Evolutionary conservation across 2,113 vertebrate species (phyloP).

Genomic region (Centrocercus urophasianus): DNA sequence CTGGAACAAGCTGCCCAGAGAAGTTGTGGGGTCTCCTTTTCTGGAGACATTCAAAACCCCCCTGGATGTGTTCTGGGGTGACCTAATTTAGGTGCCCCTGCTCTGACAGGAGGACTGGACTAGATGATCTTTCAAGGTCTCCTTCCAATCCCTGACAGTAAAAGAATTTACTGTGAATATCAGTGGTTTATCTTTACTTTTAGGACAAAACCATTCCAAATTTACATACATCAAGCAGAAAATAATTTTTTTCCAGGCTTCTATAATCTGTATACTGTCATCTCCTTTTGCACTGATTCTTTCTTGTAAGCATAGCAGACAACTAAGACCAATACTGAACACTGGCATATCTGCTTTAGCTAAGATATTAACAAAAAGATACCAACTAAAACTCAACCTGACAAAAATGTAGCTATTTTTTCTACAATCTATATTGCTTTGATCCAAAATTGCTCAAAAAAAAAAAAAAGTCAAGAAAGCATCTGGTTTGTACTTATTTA

Average conservation of each 20-base stretch:
- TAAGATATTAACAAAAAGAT: accelerated
- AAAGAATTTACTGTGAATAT: neutral
- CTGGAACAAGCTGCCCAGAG: too few species aligned
- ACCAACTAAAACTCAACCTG: neutral
- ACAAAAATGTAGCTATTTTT: neutral
- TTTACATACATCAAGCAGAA: neutral
- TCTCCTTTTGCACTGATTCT: neutral
- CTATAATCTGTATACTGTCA: neutral
- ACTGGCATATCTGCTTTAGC: neutral
- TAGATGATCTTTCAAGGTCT: too few species aligned
- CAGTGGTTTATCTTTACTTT: neutral
- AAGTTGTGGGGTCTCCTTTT: too few species aligned
- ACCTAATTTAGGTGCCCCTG: too few species aligned
- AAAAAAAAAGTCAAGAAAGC: neutral
- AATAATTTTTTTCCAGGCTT: neutral
- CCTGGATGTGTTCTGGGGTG: too few species aligned
- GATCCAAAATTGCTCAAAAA: neutral
- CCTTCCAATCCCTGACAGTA: neutral
- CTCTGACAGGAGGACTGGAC: too few species aligned
- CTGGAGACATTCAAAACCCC: too few species aligned
- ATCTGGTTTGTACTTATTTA: neutral
- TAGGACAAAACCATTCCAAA: neutral
- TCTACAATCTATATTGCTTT: neutral
- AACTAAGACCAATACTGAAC: neutral
- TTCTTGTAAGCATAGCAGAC: accelerated